Percentiles rank a stretch among this genome's conserved stretches.
Conservation (phyloP, 2,888 invertebrate genomes). For the Ceriagrion tenellum region DNA sequence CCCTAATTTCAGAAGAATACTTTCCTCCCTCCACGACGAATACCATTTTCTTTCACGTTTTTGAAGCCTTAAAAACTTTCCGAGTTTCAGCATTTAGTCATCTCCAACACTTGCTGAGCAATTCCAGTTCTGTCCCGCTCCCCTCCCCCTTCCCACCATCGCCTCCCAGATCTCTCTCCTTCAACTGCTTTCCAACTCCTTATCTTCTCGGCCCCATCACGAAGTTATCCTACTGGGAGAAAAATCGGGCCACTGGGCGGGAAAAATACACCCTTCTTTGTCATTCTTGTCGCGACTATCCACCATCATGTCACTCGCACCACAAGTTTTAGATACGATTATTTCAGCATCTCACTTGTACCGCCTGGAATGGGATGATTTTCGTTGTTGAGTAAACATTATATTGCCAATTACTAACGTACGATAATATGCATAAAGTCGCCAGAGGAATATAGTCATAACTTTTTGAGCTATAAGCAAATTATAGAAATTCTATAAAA, state of each 20-base stretch:
- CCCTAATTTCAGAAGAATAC: constrained; percentile 9
- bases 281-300: neutral
- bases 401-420: no score
- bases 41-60: constrained; percentile 12
- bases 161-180: neutral
- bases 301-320: neutral
- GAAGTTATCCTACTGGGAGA: neutral
- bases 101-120: neutral
- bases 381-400: no score
- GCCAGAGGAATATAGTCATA: no score
- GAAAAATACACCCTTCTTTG: neutral
- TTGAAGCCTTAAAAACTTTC: neutral
- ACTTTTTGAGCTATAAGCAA: no score
- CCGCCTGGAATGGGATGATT: no score
- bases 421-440: no score
- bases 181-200: neutral
- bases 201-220: neutral
- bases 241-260: neutral
- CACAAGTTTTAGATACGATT: no score
- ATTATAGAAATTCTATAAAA: no score
- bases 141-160: neutral
- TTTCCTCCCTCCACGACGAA: neutral
- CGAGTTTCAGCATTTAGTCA: constrained; percentile 11
- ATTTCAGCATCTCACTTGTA: no score
- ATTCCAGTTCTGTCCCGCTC: neutral